Base-by-base conservation (phyloP, 2,888 invertebrate genomes). In the Macrosoma leucophasiata region DNA sequence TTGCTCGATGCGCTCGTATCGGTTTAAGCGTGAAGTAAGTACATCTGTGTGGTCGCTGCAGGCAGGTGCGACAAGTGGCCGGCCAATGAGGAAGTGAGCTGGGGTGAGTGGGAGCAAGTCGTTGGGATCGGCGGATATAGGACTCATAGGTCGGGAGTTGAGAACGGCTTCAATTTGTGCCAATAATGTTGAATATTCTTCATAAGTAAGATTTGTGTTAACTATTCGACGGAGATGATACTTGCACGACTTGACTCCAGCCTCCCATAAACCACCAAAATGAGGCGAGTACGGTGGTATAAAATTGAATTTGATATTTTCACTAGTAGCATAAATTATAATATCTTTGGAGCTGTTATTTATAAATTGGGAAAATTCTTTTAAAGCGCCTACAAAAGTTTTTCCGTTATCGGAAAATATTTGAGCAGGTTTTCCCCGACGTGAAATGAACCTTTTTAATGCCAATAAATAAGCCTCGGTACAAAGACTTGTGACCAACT, bases 121-220 rank as follows among this genome's bases (percentile, higher is more conserved):
- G 3, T 15, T 12, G 0, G 48, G 40, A 31, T 48, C 45, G 7
- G 43, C 4, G 9, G 46, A 42, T 18, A 46, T 9, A 13, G 42
- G 41, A 13, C 17, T 11, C 13, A 44, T 20, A 4, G 43, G 43
- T 10, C 46, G 36, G 29, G 43, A 45, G 23, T 45, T 45, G 5
- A 45, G 36, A 14, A 40, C 18, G 12, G 40, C 40, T 33, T 40
- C 42, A 9, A 37, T 31, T 21, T 37, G 36, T 13, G 33, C 24
- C 17, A 36, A 39, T 8, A 36, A 29, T 4, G 36, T 39, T 10
- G n/a, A 25, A 9, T 19, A 33, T 18, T 32, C 45, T 17, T 43
- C 39, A 10, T 10, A 28, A 9, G 28, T 28, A 3, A 28, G 12
- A 18, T 28, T n/a, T 3, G 28, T 18, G 19, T 17, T 28, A 11